Evolutionary conservation across 1,140 invertebrate genomes (phyloP), one percentile per base, ranked within the genome.

Genomic region (Drosophila ohnishii): DNA sequence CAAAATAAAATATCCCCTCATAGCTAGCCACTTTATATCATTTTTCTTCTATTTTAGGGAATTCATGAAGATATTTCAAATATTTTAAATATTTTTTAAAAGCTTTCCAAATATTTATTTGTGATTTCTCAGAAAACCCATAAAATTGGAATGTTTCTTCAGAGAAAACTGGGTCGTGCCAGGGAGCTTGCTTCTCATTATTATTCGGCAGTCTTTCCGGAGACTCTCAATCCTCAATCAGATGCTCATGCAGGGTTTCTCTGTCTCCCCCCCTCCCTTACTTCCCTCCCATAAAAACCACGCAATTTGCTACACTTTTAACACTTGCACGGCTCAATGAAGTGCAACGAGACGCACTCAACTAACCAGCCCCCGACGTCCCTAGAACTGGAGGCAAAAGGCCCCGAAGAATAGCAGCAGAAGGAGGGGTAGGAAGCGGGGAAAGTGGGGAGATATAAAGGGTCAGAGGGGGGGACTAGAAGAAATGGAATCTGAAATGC

Each of bases 261-360:
- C 16, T 9, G 3, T n/a, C n/a, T 8, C 6, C 45, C 45, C 51
- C 50, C 1, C 42, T 35, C 42, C 3, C n/a, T 3, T 9, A 0
- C 4, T 16, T 42, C 14, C 0, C 50, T 22, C 50, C 2, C 32
- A 80, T 81, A 67, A 81, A 86, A 85, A 81, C 81, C 81, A 80
- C 81, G 81, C 81, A 85, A 86, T 85, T 85, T 85, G 81, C 82
- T 78, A 85, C 81, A 85, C 82, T 85, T 86, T 85, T 85, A 85
- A 85, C 81, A 85, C 81, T 85, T 85, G 82, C 81, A 85, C 82
- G 82, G 81, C 81, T 85, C 81, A 85, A 86, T 85, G 81, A 81
- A 86, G 82, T 85, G 81, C 82, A 85, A 85, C 81, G 67, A 84
- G 56, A 64, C 76, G 79, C 78, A 84, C 81, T 76, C 76, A 84